Base-by-base conservation (phyloP, 2,113 vertebrate genomes). In the Lagenorhynchus albirostris region DNA sequence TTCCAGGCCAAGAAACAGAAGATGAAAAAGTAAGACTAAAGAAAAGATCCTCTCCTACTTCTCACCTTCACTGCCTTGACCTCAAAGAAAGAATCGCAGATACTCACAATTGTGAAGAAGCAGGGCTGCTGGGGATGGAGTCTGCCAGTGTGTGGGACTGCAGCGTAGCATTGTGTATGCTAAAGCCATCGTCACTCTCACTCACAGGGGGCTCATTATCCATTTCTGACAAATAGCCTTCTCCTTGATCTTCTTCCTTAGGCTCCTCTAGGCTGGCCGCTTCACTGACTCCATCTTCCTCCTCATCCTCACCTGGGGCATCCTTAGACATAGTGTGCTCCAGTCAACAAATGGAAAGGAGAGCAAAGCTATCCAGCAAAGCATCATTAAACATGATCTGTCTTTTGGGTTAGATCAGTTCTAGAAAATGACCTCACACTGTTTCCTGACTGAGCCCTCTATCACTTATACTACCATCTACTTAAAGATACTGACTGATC, bases 51-150 rank as follows among this genome's bases (percentile, higher is more conserved):
- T 77, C 67, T 86, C n/a, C 47, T 55, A 71, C 62, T 96, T 96
- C 82, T 93, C 80, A 92, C 41, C 73, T 95, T 92, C 53, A 85
- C 77, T 86, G 36, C 58, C 68, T 47, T 93, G 77, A 84, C 29
- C 55, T 77, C 73, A 77, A 94, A 73, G 8, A 74, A 93, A 88
- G 8, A 73, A 85, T 63, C 12, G 25, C 58, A 67, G 93, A 98
- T 98, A 99, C 99, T 99, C 98, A 99, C 99, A 99, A 99, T 97
- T 99, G 99, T 0, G 99, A 99, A 74, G 99, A 99, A 84, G 99
- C 99, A 0, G 99, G 99, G 98, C 99, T 99, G 99, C 99, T 99
- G 98, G 99, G 99, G 94, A 99, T 99, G 60, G 99, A 99, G 97
- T 99, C 99, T 0, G 99, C 99, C 1, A 99, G 98, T 0, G 99